phyloP scores from a whole-genome alignment of 2,888 invertebrate species.

The Polia nebulosa region DNA sequence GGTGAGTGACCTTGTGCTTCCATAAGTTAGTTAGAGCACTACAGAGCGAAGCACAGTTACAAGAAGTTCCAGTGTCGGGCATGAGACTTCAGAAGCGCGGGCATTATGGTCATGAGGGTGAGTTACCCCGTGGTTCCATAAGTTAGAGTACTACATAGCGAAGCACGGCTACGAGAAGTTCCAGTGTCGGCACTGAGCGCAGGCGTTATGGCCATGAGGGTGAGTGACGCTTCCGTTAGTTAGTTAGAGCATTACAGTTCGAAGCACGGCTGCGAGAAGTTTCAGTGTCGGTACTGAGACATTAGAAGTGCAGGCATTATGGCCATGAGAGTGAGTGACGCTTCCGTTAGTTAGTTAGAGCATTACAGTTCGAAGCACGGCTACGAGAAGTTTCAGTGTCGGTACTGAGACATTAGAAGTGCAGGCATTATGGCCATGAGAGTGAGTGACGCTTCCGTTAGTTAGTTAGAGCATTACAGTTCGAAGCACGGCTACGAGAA shows the following conservation, averaged over 20 bases:
- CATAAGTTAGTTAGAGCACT: background rate
- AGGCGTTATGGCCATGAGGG: background rate
- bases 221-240: background rate
- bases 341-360: background rate
- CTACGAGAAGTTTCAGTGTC: background rate
- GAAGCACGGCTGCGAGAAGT: background rate
- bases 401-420: background rate
- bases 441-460: background rate
- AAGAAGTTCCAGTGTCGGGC: slow-evolving; percentile 6
- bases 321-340: background rate
- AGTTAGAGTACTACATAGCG: background rate
- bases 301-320: background rate
- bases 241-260: background rate
- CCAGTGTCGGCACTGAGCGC: background rate
- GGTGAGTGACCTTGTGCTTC: slow-evolving; percentile 64
- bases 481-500: slow-evolving; percentile 83
- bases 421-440: background rate
- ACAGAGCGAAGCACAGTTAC: background rate
- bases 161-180: background rate
- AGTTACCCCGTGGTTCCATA: slow-evolving; percentile 13
- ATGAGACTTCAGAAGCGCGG: slow-evolving; percentile 79
- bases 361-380: background rate
- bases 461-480: slow-evolving; percentile 71
- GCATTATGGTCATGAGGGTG: slow-evolving; percentile 73
- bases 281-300: background rate